A percentile compares a stretch with the other conserved stretches of the same genome.
These are phyloP conservation scores for Mactra quadrangularis DNA, from an alignment of 1,140 invertebrate genomes.

Conservation along the genomic window DNA sequence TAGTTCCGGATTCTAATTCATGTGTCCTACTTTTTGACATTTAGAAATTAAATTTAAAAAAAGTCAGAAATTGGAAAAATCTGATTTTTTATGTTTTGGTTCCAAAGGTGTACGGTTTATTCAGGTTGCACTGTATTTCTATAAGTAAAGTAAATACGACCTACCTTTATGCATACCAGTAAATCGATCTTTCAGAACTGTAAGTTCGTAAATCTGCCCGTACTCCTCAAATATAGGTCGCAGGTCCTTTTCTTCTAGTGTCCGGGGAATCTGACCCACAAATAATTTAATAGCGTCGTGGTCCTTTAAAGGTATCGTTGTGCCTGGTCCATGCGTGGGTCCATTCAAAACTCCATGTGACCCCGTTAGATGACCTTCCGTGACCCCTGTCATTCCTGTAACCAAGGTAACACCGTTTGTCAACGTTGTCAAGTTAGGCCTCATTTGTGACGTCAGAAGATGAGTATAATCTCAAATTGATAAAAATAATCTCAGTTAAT, in stretches of 20 bases:
- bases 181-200: constrained; percentile 92
- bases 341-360: constrained; percentile 27
- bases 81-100: too few species aligned
- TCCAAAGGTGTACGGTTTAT: too few species aligned
- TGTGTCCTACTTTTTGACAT: too few species aligned
- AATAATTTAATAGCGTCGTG: constrained; percentile 92
- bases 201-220: constrained; percentile 97
- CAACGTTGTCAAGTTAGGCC: constrained; percentile 54
- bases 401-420: constrained; percentile 53
- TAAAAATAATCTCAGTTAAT: not conserved
- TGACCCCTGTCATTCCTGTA: constrained; percentile 15
- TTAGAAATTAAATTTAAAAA: too few species aligned
- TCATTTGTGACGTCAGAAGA: constrained; percentile 19
- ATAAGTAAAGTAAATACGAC: too few species aligned
- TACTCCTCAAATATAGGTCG: constrained; percentile 96
- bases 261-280: constrained; percentile 96
- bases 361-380: constrained; percentile 8
- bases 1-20: too few species aligned
- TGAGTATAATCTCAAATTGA: not conserved
- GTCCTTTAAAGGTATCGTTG: constrained; percentile 82
- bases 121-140: too few species aligned
- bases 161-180: constrained; percentile 97
- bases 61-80: too few species aligned
- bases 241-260: constrained; percentile 94
- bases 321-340: not conserved